Evolutionary conservation across 2,113 vertebrate species (phyloP), one percentile per base, ranked within the genome.

Genomic region (Erpornis zantholeuca): DNA sequence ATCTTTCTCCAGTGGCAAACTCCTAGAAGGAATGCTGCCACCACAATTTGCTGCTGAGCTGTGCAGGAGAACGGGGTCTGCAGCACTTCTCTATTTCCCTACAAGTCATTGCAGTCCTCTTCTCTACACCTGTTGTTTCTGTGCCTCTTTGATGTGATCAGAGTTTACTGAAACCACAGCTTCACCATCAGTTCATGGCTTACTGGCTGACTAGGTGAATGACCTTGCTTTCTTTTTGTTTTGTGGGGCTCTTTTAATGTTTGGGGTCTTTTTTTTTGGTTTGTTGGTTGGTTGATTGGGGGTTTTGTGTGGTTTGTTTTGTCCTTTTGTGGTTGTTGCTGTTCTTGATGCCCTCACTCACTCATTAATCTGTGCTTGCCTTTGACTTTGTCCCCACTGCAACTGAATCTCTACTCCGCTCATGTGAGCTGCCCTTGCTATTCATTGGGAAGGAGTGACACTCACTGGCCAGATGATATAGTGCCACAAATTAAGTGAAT

Each of bases 361-460:
- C 15, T 31, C 12, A 13, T 59, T 25, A 42, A n/a, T 71, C 22
- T 79, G 9, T 4, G 3, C 7, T 28, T 80, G 33, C 24, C 22
- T 89, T 78, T 52, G 27, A 23, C 21, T 90, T 82, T 66, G 23
- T 86, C 47, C 16, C 40, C 25, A 22, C 25, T 71, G 53, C 14
- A n/a, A 7, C 10, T 75, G 50, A 40, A 12, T 66, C 38, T 44
- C 38, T 59, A 9, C 38, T 47, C 15, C 25, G 21, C 36, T 82
- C 15, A 1, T 27, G 11, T 40, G 31, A 68, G 38, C 52, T 86
- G 31, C 12, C 36, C 54, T 86, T 71, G 47, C 63, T 52, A 35
- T 92, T 92, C 36, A 13, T 9, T 87, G 78, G 61, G 82, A 66
- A 90, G 63, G 75, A 93, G 88, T 86, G 94, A 90, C 85, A 73